Evolutionary conservation across 2,797 vertebrate species (phyloP), one percentile per base, ranked within the genome.

Genomic region (Hippoglossus hippoglossus): DNA sequence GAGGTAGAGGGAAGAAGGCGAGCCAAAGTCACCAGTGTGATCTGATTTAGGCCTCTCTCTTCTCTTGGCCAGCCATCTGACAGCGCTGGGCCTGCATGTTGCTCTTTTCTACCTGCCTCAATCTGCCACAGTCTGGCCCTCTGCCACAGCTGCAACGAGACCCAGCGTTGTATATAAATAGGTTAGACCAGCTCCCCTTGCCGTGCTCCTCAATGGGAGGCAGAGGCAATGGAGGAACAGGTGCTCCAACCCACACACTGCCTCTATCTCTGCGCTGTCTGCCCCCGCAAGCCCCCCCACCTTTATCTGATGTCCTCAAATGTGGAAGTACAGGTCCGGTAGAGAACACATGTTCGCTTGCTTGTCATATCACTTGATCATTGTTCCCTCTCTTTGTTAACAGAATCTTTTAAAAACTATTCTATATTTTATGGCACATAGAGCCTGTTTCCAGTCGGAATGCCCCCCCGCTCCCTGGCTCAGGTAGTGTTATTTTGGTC

Each of bases 81-180:
- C 72, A 66, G 81, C 15, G 8, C 70, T 1, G 77, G 73, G 78
- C 81, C 80, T 73, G 78, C 75, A 50, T 89, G 91, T 87, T 87
- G 82, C 87, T 88, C 90, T 87, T 83, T 90, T 89, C 71, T 86
- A 64, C 84, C 77, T 64, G 62, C 85, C 82, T 80, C 87, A 90
- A 77, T 91, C 83, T 90, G 87, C 89, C 82, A 80, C 80, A 67
- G 70, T 67, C 82, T 92, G 91, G 90, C 90, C 53, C 28, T 1
- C 24, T 75, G 89, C 92, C 92, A 87, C 79, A 69, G 79, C 90
- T 86, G 90, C 90, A 94, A 92, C 77, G 51, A 80, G 90, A 90
- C 86, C 85, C 85, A 26, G 64, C 22, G 75, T 86, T 89, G 88
- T 88, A 66, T 93, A 92, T 90, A 91, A 93, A 93, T 92, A 92